Conservation (phyloP, 2,113 vertebrate genomes). For the Myxocyprinus asiaticus region DNA sequence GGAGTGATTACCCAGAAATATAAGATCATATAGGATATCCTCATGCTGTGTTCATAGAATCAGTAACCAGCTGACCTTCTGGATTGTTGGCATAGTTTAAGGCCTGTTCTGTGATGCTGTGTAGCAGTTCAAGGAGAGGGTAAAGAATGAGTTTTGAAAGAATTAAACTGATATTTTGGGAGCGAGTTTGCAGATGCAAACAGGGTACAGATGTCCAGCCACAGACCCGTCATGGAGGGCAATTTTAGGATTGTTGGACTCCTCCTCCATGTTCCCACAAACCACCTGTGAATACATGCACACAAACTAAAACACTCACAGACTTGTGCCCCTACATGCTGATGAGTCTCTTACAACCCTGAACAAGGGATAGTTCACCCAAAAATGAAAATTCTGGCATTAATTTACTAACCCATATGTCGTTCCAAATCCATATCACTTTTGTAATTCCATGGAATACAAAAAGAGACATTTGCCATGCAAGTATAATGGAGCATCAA, state of each 20-base stretch:
- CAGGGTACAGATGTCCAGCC: conserved; percentile 66
- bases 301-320: conserved; percentile 18
- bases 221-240: conserved; percentile 57
- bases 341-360: conserved; percentile 17
- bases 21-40: conserved; percentile 21
- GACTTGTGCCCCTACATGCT: conserved; percentile 6
- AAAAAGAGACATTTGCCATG: no score
- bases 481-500: no score
- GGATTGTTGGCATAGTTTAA: not conserved
- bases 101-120: not conserved
- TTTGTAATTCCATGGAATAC: no score
- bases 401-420: no score
- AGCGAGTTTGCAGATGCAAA: conserved; percentile 48
- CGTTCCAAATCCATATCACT: no score
- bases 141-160: conserved; percentile 7
- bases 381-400: no score
- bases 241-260: conserved; percentile 65
- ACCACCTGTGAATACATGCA: conserved; percentile 37
- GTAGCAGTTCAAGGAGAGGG: conserved; percentile 14
- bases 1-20: conserved; percentile 18
- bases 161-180: not conserved
- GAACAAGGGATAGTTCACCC: not conserved
- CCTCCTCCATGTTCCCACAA: conserved; percentile 49
- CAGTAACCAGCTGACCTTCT: conserved; percentile 25
- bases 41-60: conserved; percentile 29